Conservation (phyloP, 2,888 invertebrate species). For the Drosophila bunnanda region DNA sequence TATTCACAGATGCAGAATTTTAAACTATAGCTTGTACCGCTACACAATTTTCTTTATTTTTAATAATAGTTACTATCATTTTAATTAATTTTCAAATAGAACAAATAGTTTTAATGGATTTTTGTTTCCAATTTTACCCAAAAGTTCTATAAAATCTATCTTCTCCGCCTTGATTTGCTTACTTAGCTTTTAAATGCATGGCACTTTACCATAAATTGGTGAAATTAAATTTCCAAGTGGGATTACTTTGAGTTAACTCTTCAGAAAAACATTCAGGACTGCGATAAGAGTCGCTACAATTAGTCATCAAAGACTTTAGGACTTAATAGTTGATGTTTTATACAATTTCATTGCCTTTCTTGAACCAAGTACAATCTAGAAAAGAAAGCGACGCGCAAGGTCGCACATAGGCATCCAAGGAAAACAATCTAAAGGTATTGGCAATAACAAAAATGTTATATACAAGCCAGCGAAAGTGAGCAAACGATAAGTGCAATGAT, state of each 20-base stretch:
- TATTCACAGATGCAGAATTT: no score
- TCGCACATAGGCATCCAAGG: background rate
- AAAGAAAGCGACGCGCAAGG: background rate
- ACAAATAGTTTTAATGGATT: background rate
- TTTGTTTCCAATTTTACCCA: background rate
- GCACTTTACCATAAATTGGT: background rate
- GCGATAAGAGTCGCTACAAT: background rate
- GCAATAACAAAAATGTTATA: background rate
- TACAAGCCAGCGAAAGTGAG: constrained; percentile 3
- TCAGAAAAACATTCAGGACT: background rate
- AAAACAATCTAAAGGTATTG: background rate
- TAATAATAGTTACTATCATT: background rate
- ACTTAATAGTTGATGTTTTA: background rate
- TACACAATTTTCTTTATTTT: background rate
- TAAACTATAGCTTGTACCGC: background rate
- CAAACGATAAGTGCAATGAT: constrained; percentile 20
- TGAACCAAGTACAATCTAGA: background rate
- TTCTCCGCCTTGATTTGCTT: background rate
- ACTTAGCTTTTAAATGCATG: background rate
- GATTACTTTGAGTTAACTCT: background rate
- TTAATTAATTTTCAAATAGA: background rate
- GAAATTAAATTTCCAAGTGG: constrained; percentile 1
- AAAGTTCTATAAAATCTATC: background rate
- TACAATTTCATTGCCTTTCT: background rate
- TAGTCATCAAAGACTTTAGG: background rate